These are phyloP conservation scores for Hiodon tergisus DNA, from an alignment of 2,113 vertebrate genomes.

Conservation along the genomic window DNA sequence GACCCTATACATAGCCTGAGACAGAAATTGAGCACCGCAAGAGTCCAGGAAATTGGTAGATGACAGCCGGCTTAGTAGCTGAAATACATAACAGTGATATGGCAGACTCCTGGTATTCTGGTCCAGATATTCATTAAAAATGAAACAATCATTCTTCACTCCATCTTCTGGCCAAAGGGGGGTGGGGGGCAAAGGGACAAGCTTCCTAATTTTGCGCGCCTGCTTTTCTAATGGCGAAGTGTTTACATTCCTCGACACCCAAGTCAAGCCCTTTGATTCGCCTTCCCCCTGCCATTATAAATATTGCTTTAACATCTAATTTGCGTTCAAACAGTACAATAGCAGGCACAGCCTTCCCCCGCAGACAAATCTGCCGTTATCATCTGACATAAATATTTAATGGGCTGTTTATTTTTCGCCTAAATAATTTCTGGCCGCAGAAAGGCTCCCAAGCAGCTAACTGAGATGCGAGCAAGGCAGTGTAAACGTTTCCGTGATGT, in stretches of 20 bases:
- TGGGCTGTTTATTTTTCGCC: slow-evolving; percentile 19
- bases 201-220: not conserved
- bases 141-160: not conserved
- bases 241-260: slow-evolving; percentile 17
- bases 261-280: slow-evolving; percentile 10
- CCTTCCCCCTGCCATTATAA: slow-evolving; percentile 15
- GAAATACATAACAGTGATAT: too few relatives aligned
- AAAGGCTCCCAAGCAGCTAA: slow-evolving; percentile 8
- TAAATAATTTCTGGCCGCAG: slow-evolving; percentile 11
- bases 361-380: slow-evolving; percentile 1
- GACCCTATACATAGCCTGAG: too few relatives aligned
- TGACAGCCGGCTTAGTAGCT: too few relatives aligned
- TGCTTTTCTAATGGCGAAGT: slow-evolving; percentile 7
- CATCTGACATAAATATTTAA: slow-evolving; percentile 24
- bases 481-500: slow-evolving; percentile 18
- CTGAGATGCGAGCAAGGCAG: not conserved
- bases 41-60: too few relatives aligned
- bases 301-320: slow-evolving; percentile 15
- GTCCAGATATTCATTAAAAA: too few relatives aligned
- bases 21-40: too few relatives aligned
- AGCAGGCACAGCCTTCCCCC: not conserved
- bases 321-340: slow-evolving; percentile 3
- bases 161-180: too few relatives aligned
- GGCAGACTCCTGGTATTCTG: too few relatives aligned
- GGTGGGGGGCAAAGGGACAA: too few relatives aligned